Percentiles rank a stretch among this genome's conserved stretches.
Evolutionary conservation across 2,888 invertebrate species (phyloP).

Genomic region (Synergus gifuensis): DNA sequence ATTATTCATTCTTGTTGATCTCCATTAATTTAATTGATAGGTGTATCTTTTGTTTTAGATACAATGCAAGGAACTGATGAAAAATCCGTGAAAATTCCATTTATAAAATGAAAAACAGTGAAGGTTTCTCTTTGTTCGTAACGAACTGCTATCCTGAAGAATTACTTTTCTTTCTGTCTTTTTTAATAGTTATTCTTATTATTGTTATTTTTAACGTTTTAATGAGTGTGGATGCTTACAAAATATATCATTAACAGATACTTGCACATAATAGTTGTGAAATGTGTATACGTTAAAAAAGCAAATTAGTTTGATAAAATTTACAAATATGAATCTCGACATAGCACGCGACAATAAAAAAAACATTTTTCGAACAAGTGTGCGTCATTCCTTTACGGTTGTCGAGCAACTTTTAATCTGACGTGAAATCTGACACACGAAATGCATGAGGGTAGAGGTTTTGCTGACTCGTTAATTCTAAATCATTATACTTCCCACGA

Average conservation of each 20-base stretch:
- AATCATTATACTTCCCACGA: background rate
- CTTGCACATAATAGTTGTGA: background rate
- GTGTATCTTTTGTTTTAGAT: too few species aligned
- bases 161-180: background rate
- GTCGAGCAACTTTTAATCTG: background rate
- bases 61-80: background rate
- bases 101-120: too few species aligned
- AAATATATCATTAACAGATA: background rate
- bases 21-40: background rate
- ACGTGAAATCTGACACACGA: background rate
- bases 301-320: background rate
- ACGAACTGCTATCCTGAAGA: background rate
- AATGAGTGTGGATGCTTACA: background rate
- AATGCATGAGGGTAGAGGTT: constrained; percentile 1
- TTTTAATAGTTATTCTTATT: background rate
- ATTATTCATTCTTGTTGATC: background rate
- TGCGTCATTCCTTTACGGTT: background rate
- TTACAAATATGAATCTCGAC: background rate
- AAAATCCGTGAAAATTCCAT: background rate
- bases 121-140: constrained; percentile 1
- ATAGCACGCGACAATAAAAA: constrained; percentile 5
- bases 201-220: background rate
- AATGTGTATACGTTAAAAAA: background rate
- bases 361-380: background rate
- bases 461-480: background rate